Percentiles rank a stretch among this genome's conserved stretches.
Conservation (phyloP, 2,888 invertebrate species). For the Drosophila seclusa region DNA sequence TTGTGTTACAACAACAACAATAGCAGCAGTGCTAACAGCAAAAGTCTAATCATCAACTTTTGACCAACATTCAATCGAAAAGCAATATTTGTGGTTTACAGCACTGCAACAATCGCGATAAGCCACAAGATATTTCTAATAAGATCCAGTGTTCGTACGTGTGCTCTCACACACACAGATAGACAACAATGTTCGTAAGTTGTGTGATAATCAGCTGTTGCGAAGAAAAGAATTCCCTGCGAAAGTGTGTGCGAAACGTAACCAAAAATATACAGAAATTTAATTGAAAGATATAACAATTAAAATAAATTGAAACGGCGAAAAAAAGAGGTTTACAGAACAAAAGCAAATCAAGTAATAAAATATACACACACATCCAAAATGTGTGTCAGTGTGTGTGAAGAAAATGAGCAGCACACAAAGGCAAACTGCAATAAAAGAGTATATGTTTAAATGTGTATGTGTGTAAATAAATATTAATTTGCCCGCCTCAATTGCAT, state of each 20-base stretch:
- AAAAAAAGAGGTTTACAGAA: slow-evolving; percentile 25
- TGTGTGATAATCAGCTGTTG: slow-evolving; percentile 50
- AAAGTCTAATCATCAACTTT: slow-evolving; percentile 61
- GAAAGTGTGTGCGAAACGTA: slow-evolving; percentile 41
- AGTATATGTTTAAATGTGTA: not conserved
- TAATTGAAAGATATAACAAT: slow-evolving; percentile 29
- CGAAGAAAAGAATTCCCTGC: slow-evolving; percentile 20
- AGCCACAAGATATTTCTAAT: slow-evolving; percentile 51
- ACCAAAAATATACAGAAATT: slow-evolving; percentile 19
- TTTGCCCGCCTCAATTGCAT: slow-evolving; percentile 32
- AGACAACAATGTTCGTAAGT: not conserved
- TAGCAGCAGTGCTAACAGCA: slow-evolving; percentile 1
- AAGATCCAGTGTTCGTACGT: slow-evolving; percentile 9
- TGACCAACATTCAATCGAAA: slow-evolving; percentile 56
- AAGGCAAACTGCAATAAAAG: slow-evolving; percentile 21
- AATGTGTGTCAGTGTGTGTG: slow-evolving; percentile 1
- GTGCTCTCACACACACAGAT: slow-evolving; percentile 1
- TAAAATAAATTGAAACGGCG: slow-evolving; percentile 42
- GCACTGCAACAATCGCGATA: slow-evolving; percentile 42
- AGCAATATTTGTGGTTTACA: slow-evolving; percentile 64
- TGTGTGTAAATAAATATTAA: slow-evolving; percentile 30
- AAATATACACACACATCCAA: slow-evolving; percentile 26
- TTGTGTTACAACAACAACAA: slow-evolving; percentile 31
- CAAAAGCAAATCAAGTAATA: slow-evolving; percentile 28
- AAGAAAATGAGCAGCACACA: slow-evolving; percentile 25